Conservation (phyloP, 2,113 vertebrate genomes). For the Heliornis fulica region DNA sequence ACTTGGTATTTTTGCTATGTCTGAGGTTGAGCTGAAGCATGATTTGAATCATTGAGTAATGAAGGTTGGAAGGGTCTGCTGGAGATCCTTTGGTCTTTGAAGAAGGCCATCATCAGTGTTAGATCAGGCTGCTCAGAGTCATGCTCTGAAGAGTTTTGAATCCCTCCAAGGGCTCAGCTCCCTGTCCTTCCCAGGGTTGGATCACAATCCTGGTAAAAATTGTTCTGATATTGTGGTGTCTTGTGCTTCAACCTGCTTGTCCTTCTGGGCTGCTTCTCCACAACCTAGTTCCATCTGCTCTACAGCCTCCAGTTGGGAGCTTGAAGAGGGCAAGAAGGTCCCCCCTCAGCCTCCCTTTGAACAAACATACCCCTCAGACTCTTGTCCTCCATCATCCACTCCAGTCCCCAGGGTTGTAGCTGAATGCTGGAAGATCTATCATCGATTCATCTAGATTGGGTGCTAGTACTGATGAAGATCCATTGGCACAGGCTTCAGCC, state of each 20-base stretch:
- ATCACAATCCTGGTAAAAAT: neutral
- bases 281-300: neutral
- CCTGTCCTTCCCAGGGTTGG: neutral
- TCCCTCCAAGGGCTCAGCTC: neutral
- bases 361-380: neutral
- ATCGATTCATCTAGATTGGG: accelerated
- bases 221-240: neutral
- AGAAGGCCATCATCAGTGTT: neutral
- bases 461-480: neutral
- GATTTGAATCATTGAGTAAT: neutral
- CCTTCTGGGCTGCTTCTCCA: neutral
- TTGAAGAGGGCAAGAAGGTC: neutral
- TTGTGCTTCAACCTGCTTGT: neutral
- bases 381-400: neutral
- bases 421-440: neutral
- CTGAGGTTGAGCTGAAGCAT: neutral
- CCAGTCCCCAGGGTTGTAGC: neutral
- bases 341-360: neutral
- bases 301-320: accelerated
- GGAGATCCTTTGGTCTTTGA: neutral
- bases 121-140: neutral
- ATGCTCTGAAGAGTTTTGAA: neutral
- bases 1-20: neutral
- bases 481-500: neutral
- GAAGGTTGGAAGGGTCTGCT: neutral